Conservation (phyloP, 2,888 invertebrate genomes). For the Hydriomena furcata region DNA sequence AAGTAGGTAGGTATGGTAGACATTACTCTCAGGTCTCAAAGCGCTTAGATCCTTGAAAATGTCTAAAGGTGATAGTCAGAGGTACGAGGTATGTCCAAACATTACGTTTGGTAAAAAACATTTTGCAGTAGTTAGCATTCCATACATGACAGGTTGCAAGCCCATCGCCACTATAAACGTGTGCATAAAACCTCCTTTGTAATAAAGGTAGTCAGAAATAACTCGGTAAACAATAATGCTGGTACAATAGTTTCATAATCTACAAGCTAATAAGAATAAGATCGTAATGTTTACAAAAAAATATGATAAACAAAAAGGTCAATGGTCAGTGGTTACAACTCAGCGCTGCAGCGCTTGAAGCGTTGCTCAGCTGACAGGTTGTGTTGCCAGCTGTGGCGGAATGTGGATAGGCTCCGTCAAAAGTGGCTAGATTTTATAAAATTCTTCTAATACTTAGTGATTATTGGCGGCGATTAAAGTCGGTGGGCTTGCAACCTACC, state of each 20-base stretch:
- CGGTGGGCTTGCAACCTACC: too few relatives aligned
- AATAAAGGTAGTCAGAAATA: constrained; percentile 14
- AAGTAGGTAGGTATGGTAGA: too few relatives aligned
- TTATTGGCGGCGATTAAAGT: too few relatives aligned
- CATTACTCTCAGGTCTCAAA: too few relatives aligned
- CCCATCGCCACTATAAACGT: neutral
- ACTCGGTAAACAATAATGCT: constrained; percentile 15
- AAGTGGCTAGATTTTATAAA: neutral
- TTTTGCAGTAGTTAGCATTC: too few relatives aligned
- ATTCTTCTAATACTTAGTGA: too few relatives aligned
- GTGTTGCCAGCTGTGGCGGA: constrained; percentile 16
- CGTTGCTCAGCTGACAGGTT: constrained; percentile 53
- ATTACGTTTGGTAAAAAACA: too few relatives aligned
- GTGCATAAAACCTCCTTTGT: neutral
- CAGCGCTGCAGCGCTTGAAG: constrained; percentile 70
- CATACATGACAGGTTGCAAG: too few relatives aligned
- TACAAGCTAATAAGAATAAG: constrained; percentile 15
- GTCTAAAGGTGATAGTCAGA: too few relatives aligned
- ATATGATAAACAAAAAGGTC: constrained; percentile 78
- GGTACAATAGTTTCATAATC: constrained; percentile 25
- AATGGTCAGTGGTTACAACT: constrained; percentile 60
- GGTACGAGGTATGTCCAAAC: too few relatives aligned
- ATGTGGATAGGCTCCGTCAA: neutral
- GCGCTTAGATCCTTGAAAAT: too few relatives aligned
- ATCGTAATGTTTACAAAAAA: constrained; percentile 59